phyloP scores from a whole-genome alignment of 2,113 vertebrate species.

The Phocoena phocoena region DNA sequence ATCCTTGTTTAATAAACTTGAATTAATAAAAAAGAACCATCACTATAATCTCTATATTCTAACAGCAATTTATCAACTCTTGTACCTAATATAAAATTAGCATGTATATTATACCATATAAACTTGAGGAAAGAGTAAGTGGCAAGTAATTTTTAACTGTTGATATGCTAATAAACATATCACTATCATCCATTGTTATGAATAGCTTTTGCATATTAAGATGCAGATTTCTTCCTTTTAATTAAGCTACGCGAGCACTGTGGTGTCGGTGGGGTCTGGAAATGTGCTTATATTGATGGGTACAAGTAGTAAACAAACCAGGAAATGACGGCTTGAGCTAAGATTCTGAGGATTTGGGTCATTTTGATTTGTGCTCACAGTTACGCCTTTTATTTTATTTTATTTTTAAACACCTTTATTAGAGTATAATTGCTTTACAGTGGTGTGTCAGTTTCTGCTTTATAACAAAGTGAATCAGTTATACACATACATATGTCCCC shows the following conservation, averaged over 20 bases:
- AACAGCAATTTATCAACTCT: slow-evolving; percentile 75
- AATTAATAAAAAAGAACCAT: slow-evolving; percentile 75
- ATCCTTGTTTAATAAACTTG: slow-evolving; percentile 74
- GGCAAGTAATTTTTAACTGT: slow-evolving; percentile 81
- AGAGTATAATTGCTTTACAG: too few species aligned
- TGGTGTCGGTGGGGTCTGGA: background rate
- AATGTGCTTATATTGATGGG: background rate
- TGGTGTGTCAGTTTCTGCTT: too few species aligned
- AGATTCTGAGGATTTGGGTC: background rate
- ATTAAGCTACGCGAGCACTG: background rate
- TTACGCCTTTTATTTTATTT: background rate
- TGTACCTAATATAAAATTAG: slow-evolving; percentile 77
- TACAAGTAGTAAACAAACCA: background rate
- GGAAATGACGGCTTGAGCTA: background rate
- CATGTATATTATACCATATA: slow-evolving; percentile 77
- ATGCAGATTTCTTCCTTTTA: background rate
- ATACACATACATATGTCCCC: too few species aligned
- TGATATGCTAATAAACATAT: slow-evolving; percentile 74
- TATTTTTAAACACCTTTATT: too few species aligned
- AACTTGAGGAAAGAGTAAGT: slow-evolving; percentile 75
- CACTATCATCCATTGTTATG: slow-evolving; percentile 76
- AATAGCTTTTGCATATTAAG: slow-evolving; percentile 56
- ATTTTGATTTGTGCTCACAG: background rate
- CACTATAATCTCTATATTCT: slow-evolving; percentile 58
- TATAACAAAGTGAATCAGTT: too few species aligned